Evolutionary conservation across 2,113 vertebrate genomes (phyloP).

Genomic region (Nicator chloris): DNA sequence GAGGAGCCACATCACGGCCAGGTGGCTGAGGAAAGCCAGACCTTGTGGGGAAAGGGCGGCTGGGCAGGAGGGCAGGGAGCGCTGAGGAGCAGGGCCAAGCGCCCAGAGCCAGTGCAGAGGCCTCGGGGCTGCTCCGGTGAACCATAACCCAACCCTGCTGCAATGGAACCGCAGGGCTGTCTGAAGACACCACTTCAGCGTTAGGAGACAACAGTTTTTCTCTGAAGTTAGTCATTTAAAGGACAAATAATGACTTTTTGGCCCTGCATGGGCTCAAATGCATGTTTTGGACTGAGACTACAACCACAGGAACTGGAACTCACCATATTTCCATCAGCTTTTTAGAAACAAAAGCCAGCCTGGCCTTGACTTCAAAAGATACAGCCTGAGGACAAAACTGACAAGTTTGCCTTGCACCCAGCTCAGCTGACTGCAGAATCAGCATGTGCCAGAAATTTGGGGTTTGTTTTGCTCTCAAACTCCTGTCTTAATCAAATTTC

Average conservation of each 20-base stretch:
- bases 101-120: background rate
- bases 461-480: background rate
- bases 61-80: background rate
- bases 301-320: background rate
- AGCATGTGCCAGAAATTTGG: background rate
- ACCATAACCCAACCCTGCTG: background rate
- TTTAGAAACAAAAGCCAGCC: background rate
- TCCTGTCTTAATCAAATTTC: background rate
- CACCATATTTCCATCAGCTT: background rate
- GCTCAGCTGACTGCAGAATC: background rate
- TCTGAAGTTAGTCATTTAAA: background rate
- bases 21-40: background rate
- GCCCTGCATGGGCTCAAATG: background rate
- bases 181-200: background rate
- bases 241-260: background rate
- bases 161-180: accelerated
- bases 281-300: background rate
- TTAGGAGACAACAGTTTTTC: background rate
- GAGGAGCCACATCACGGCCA: background rate
- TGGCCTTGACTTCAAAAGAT: background rate
- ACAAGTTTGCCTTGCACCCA: background rate
- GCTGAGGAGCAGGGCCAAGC: background rate
- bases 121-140: background rate
- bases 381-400: background rate
- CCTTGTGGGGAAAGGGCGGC: background rate